Evolutionary conservation across 2,888 invertebrate genomes (phyloP), one percentile per base, ranked within the genome.

Genomic region (Synanthedon myopaeformis): DNA sequence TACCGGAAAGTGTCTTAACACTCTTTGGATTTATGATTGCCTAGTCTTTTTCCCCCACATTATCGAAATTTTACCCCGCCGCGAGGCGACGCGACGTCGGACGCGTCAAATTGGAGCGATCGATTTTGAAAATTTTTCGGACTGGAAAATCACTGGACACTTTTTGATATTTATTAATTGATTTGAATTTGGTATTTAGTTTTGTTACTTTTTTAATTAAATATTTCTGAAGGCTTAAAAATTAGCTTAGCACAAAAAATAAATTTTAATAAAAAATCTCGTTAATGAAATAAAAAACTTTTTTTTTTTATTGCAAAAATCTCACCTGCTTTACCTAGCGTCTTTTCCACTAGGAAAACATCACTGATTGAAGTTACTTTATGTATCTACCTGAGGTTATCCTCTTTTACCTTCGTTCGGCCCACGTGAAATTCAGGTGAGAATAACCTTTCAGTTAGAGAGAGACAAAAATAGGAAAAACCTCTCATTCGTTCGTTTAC

Each of bases 21-120:
- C 66, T 66, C 63, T 56, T 14, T 0, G 10, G 5, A 42, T 17
- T 63, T 57, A 65, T 82, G 69, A 2, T 11, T 4, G 58, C 81
- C 79, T 80, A 61, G 79, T 82, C 72, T 60, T 66, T 75, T 79
- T 80, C 76, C 79, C 79, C 79, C 78, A 81, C 75, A 77, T 74
- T 77, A 79, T 76, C 70, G 78, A 79, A 81, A 74, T 59, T 69
- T 76, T 76, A 73, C 72, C 74, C 75, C 72, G 76, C 70, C 63
- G 64, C 41, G 11, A 28, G 19, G 8, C 35, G 8, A 35, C 35
- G n/a, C n/a, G n/a, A n/a, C n/a, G 8, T 35, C 28, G 35, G 35
- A 35, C 35, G 10, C 35, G 35, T 35, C 35, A 35, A 10, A 35
- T 10, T 35, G 6, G 28, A 28, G 35, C 8, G 35, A 35, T 35